phyloP scores from a whole-genome alignment of 1,140 invertebrate genomes.

The Samia ricini region DNA sequence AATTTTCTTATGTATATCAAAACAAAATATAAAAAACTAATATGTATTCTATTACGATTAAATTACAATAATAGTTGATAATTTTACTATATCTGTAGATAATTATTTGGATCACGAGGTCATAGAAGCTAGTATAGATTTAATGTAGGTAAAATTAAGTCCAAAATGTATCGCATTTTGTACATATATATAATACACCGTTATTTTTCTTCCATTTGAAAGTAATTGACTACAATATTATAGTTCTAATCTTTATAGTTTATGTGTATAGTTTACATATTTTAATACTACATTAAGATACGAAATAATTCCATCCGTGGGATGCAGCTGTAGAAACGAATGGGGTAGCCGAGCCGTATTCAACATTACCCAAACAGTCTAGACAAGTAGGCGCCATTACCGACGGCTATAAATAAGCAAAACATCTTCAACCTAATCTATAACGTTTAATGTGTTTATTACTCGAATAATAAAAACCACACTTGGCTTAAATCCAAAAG shows the following conservation, averaged over 20 bases:
- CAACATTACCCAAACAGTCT: slow-evolving; percentile 31
- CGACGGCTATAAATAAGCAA: slow-evolving; percentile 29
- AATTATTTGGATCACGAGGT: slow-evolving; percentile 16
- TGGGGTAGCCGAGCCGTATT: not conserved
- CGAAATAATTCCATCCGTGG: too few species aligned
- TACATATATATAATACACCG: too few species aligned
- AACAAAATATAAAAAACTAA: not conserved
- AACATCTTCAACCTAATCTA: slow-evolving; percentile 25
- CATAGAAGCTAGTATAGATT: slow-evolving; percentile 29
- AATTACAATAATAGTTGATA: not conserved
- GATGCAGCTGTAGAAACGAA: slow-evolving; percentile 3
- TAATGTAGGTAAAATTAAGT: too few species aligned
- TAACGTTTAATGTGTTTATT: slow-evolving; percentile 16
- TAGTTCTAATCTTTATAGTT: too few species aligned
- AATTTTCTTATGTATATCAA: too few species aligned
- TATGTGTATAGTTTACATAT: too few species aligned
- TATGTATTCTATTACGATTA: not conserved
- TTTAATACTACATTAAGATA: too few species aligned
- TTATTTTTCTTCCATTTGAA: too few species aligned
- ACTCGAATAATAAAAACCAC: slow-evolving; percentile 15
- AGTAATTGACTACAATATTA: too few species aligned
- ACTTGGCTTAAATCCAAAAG: slow-evolving; percentile 32
- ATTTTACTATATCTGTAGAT: slow-evolving; percentile 14
- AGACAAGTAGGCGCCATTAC: slow-evolving; percentile 53
- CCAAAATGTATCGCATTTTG: too few species aligned